A percentile compares a stretch with the other conserved stretches of the same genome.
These are phyloP conservation scores for Bufo gargarizans DNA, from an alignment of 2,113 vertebrate species.

Conservation along the genomic window DNA sequence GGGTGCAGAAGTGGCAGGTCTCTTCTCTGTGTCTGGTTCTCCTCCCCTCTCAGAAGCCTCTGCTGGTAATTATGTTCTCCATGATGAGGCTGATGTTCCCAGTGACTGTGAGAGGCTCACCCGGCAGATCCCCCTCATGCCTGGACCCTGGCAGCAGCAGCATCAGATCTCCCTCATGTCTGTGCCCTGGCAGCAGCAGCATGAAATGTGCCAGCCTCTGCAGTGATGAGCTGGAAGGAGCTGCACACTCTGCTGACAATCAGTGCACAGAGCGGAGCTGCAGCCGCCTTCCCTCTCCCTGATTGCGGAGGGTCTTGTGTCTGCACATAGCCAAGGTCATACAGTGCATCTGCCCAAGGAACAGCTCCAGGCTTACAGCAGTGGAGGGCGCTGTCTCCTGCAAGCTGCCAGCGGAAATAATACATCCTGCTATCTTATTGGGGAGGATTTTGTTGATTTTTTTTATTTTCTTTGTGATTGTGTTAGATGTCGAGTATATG, in stretches of 20 bases:
- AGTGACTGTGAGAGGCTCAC: constrained; percentile 66
- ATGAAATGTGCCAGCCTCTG: constrained; percentile 24
- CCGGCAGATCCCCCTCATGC: constrained; percentile 63
- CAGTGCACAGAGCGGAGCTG: neutral
- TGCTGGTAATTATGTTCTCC: constrained; percentile 67
- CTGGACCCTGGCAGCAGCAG: constrained; percentile 15
- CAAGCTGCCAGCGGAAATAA: neutral
- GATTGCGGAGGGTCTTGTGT: neutral
- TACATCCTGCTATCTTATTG: neutral
- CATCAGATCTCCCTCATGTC: constrained; percentile 56
- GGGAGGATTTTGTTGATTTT: no score
- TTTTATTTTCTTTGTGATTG: no score
- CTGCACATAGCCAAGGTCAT: constrained; percentile 25
- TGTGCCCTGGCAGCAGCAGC: constrained; percentile 9
- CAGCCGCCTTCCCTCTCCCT: neutral
- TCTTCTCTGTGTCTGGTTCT: constrained; percentile 49
- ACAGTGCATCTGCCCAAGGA: constrained; percentile 18
- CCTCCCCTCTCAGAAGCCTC: constrained; percentile 58
- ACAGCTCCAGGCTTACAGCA: neutral
- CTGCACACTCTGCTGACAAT: neutral
- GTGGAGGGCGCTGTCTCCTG: neutral
- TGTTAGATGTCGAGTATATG: no score
- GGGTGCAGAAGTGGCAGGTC: constrained; percentile 60
- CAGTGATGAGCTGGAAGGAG: constrained; percentile 16
- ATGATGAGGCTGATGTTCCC: constrained; percentile 66